Base-by-base conservation (phyloP, 2,113 vertebrate species). In the Xyliphius kryptos region DNA sequence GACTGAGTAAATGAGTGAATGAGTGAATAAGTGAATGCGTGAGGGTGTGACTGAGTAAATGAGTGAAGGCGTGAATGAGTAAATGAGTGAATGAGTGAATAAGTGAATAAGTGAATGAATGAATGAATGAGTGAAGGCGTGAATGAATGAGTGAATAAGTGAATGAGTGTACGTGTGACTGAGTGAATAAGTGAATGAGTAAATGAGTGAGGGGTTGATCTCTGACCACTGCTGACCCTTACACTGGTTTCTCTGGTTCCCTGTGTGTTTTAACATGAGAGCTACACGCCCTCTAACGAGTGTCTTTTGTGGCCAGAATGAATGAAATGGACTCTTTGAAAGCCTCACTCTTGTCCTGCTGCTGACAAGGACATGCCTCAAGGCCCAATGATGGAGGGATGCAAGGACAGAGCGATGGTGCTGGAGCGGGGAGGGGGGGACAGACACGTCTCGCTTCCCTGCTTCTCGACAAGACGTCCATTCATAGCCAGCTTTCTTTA, bases 391-490 rank as follows among this genome's bases (percentile, higher is more conserved):
- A 51, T 60, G 48, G 43, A 68, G 48, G 48, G 26, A 20, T 19
- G 47, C 63, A 43, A 2, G 43, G 47, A 37, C 21, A 15, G 68
- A 13, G 26, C 44, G 56, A 17, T 7, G 26, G 61, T 40, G 43
- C 48, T 62, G 48, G 61, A 49, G 55, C 15, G 36, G 47, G 48
- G 70, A 67, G 75, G n/a, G n/a, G n/a, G n/a, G n/a, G n/a, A n/a
- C n/a, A n/a, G n/a, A n/a, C 13, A 46, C 70, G 83, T 77, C 79
- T 81, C 72, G 74, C 80, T 82, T 77, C 57, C 79, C 86, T 84
- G 79, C 71, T 76, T 26, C 71, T 80, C 32, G 81, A 88, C 88
- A 88, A 88, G 74, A 77, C 68, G 55, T 69, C 76, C 85, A 83
- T 87, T 89, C 84, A 87, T 86, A 56, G 63, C 8, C 10, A 70